A percentile compares a stretch with the other conserved stretches of the same genome.
Evolutionary conservation across 2,113 vertebrate species (phyloP).

Genomic region (Heptranchias perlo): DNA sequence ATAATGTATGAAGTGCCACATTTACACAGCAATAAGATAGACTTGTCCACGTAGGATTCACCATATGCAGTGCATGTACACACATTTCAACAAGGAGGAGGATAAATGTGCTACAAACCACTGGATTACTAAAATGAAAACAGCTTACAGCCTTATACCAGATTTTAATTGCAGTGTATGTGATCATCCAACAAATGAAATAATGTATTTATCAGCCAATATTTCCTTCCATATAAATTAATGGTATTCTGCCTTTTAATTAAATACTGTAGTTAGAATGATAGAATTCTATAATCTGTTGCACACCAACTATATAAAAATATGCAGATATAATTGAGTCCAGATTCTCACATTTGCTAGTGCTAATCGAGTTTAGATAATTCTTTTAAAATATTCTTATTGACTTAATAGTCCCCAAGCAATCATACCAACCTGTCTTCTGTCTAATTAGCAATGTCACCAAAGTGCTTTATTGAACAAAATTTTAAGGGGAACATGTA

Average conservation of each 20-base stretch:
- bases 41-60: neutral
- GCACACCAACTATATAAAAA: neutral
- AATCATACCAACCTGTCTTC: neutral
- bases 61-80: neutral
- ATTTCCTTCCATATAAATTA: conserved; percentile 31
- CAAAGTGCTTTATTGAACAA: conserved; percentile 25
- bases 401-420: neutral
- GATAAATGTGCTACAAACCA: neutral
- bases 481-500: neutral
- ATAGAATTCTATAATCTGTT: conserved; percentile 19
- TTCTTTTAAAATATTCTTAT: neutral
- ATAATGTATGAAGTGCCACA: conserved; percentile 9
- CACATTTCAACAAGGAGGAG: neutral
- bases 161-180: neutral
- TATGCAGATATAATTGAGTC: neutral
- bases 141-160: neutral
- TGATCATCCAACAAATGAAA: neutral
- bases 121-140: conserved; percentile 29
- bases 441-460: conserved; percentile 2
- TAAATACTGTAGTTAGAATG: conserved; percentile 21
- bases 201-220: conserved; percentile 30
- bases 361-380: neutral
- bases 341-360: conserved; percentile 5
- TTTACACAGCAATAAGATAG: conserved; percentile 6
- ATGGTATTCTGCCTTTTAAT: conserved; percentile 29